phyloP scores from a whole-genome alignment of 2,113 vertebrate species.

The Cyprinodon brontotheroides region DNA sequence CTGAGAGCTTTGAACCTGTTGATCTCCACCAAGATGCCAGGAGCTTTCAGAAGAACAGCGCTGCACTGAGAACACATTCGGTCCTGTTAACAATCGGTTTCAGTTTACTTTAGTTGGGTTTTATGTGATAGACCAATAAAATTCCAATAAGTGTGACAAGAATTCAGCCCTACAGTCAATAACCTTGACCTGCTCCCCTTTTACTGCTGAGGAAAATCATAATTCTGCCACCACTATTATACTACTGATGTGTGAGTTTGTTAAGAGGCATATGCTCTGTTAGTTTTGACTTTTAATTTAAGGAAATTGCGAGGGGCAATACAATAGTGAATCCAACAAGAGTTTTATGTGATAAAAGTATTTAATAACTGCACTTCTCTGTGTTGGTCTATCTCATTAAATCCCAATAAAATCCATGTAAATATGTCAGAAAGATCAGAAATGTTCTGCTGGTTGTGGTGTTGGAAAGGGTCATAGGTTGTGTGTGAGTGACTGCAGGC shows the following conservation, averaged over 20 bases:
- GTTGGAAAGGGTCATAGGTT: background rate
- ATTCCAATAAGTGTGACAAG: no score
- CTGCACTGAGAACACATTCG: background rate
- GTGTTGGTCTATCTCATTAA: background rate
- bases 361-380: background rate
- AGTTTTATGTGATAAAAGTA: no score
- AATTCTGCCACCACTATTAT: background rate
- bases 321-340: no score
- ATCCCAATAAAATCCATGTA: background rate
- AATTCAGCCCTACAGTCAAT: background rate
- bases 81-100: background rate
- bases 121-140: background rate
- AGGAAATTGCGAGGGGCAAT: no score
- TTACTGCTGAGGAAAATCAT: background rate
- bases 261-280: background rate
- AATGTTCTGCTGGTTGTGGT: background rate
- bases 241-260: background rate
- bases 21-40: background rate
- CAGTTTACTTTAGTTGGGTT: background rate
- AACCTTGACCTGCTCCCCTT: background rate
- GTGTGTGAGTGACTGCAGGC: slow-evolving; percentile 77
- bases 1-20: slow-evolving; percentile 64
- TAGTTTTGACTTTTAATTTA: background rate
- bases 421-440: background rate
- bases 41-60: slow-evolving; percentile 14